Evolutionary conservation across 2,888 invertebrate genomes (phyloP).

Genomic region (Ceratothoa steindachneri): DNA sequence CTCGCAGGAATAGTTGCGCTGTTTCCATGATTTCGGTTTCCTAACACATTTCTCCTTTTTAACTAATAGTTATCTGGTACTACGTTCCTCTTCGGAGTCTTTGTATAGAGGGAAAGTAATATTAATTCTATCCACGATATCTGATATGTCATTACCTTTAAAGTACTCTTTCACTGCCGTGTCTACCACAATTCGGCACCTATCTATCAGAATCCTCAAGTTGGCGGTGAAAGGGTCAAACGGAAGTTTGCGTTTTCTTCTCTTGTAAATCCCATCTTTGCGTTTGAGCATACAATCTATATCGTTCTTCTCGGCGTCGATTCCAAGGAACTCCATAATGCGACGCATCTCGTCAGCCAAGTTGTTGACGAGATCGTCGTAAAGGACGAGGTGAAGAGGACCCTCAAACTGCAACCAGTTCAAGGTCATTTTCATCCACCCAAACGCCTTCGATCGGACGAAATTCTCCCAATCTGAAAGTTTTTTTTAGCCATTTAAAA

Average conservation of each 20-base stretch:
- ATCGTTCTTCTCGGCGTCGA: conserved; percentile 50
- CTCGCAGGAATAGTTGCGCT: no score
- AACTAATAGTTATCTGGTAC: not conserved
- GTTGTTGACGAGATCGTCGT: conserved; percentile 62
- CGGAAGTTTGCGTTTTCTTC: conserved; percentile 61
- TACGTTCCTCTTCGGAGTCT: not conserved
- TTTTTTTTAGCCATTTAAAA: no score
- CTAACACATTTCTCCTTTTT: no score
- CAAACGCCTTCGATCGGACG: conserved; percentile 63
- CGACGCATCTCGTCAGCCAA: conserved; percentile 60
- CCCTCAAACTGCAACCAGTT: conserved; percentile 65
- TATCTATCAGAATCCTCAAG: conserved; percentile 59
- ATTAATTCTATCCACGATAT: conserved; percentile 10
- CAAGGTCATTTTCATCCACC: conserved; percentile 67
- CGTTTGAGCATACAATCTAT: conserved; percentile 62
- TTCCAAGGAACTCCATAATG: conserved; percentile 55
- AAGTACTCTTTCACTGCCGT: conserved; percentile 30
- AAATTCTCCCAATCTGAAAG: conserved; percentile 62
- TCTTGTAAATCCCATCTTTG: conserved; percentile 68
- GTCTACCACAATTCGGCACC: conserved; percentile 31
- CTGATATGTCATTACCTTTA: conserved; percentile 25
- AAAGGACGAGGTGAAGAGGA: conserved; percentile 66
- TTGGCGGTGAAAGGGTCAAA: conserved; percentile 68
- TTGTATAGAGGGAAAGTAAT: not conserved
- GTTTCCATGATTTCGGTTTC: no score